Evolutionary conservation across 2,113 vertebrate genomes (phyloP), one percentile per base, ranked within the genome.

Genomic region (Catharus fuscescens): DNA sequence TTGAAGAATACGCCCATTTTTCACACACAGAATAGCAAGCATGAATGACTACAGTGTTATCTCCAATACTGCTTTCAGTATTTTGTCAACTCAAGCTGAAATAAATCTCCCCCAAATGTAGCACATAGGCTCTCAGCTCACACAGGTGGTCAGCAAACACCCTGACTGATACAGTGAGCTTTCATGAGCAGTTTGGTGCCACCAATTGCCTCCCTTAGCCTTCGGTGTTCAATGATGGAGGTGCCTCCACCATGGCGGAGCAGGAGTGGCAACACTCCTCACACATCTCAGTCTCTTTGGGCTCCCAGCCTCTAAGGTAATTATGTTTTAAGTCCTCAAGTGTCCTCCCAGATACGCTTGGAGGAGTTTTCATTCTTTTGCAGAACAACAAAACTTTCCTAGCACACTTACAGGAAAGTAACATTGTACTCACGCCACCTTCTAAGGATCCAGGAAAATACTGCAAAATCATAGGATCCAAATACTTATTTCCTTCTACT

Each of bases 211-310:
- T 85, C 52, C 20, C 20, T 12, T 32, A 61, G 4, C 26, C 28
- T 70, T 73, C 54, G 28, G 31, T 0, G 0, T 53, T 73, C 61
- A n/a, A 13, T 3, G 0, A 31, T 1, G 5, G 42, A 62, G 7
- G 21, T 5, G 31, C 13, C 13, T 52, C n/a, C 28, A 44, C 18
- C n/a, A 20, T 19, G 5, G 9, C 1, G 2, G 29, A 66, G 24
- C 8, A 70, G 24, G 25, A 71, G 5, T 16, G 2, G 7, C 2
- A 40, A 47, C 32, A 32, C 2, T 7, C 3, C 14, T 72, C 29
- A 32, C 14, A 67, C 20, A 56, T 8, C 38, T 65, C 57, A 29
- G 18, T 10, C 12, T 8, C 32, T 80, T 62, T 64, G 29, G 3
- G 3, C 26, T 61, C 11, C 17, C 13, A 56, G 6, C 1, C 17